Conservation (phyloP, 2,888 invertebrate species). For the Diaperis boleti region DNA sequence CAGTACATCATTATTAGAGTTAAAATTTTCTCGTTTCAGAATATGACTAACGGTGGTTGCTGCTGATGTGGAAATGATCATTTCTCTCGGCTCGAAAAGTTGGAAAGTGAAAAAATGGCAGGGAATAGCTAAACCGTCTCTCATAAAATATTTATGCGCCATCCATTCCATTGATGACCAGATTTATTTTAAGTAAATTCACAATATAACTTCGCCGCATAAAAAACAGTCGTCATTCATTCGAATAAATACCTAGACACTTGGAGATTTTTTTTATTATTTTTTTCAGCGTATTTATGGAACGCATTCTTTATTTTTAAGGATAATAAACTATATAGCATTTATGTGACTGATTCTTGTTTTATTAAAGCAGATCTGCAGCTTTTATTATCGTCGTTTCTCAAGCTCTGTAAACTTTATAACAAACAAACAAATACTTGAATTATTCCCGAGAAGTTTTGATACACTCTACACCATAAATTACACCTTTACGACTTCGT, state of each 20-base stretch:
- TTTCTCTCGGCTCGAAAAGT: conserved; percentile 9
- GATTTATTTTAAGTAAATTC: conserved; percentile 59
- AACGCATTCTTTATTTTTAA: conserved; percentile 58
- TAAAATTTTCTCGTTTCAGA: conserved; percentile 19
- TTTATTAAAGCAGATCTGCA: conserved; percentile 60
- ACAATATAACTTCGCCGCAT: conserved; percentile 49
- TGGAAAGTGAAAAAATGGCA: conserved; percentile 48
- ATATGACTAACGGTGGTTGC: conserved; percentile 19
- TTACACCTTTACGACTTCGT: conserved; percentile 40
- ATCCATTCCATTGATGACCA: conserved; percentile 61
- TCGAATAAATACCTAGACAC: conserved; percentile 62
- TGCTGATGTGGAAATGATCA: conserved; percentile 24
- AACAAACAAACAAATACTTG: conserved; percentile 47
- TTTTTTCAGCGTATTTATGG: conserved; percentile 59
- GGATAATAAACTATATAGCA: conserved; percentile 60
- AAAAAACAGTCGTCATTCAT: conserved; percentile 61
- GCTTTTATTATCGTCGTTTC: conserved; percentile 40
- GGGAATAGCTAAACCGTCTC: conserved; percentile 53
- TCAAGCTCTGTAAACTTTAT: conserved; percentile 46
- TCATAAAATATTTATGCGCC: conserved; percentile 61
- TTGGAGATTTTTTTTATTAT: conserved; percentile 56
- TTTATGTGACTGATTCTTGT: conserved; percentile 61
- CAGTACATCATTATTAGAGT: conserved; percentile 30
- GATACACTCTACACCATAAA: conserved; percentile 41
- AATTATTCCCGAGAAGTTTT: conserved; percentile 43